Conservation (phyloP, 2,113 vertebrate species). For the Myxocyprinus asiaticus region DNA sequence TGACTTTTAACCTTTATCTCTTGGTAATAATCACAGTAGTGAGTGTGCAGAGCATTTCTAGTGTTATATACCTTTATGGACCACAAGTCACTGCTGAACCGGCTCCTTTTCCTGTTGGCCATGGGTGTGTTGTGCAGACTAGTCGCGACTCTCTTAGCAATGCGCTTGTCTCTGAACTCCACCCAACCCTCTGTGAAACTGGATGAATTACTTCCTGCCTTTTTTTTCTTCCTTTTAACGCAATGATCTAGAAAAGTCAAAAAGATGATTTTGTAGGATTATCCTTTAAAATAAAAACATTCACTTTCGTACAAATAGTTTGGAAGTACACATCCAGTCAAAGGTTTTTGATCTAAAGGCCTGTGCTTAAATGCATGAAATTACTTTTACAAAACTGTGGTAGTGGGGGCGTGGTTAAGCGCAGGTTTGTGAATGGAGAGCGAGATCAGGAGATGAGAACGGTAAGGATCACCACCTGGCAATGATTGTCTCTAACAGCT, state of each 20-base stretch:
- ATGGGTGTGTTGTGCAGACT: conserved; percentile 86
- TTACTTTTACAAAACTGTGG: too few relatives aligned
- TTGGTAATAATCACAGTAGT: background rate
- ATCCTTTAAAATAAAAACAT: too few relatives aligned
- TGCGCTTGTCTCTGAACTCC: conserved; percentile 85
- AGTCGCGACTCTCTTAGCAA: conserved; percentile 81
- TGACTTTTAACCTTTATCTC: too few relatives aligned
- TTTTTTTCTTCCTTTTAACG: conserved; percentile 76
- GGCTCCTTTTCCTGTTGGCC: conserved; percentile 77
- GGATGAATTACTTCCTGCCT: conserved; percentile 69
- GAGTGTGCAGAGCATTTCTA: background rate
- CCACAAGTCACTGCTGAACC: conserved; percentile 83
- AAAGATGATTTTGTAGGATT: background rate
- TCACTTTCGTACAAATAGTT: too few relatives aligned
- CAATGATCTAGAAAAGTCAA: conserved; percentile 55
- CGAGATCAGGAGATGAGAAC: too few relatives aligned
- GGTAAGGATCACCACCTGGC: too few relatives aligned
- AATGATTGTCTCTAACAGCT: too few relatives aligned
- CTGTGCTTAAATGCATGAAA: too few relatives aligned
- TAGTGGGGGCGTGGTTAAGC: too few relatives aligned
- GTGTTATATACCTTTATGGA: conserved; percentile 79
- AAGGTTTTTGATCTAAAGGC: too few relatives aligned
- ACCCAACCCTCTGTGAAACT: conserved; percentile 89
- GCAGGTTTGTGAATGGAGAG: too few relatives aligned
- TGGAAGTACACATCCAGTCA: background rate